Evolutionary conservation across 2,797 vertebrate species (phyloP).

Genomic region (Channa striata): DNA sequence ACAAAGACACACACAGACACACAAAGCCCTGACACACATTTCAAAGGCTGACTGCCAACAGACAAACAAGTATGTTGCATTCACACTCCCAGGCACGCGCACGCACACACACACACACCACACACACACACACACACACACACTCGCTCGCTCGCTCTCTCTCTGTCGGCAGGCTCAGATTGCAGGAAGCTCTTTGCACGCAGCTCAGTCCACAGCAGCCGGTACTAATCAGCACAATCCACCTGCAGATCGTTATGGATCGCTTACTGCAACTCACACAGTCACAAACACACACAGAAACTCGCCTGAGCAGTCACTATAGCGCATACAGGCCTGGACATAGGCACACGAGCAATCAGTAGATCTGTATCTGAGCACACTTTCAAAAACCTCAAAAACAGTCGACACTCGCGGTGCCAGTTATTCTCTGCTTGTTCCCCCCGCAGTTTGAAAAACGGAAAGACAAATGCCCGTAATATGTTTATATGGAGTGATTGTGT

Average conservation of each 20-base stretch:
- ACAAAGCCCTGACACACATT: constrained; percentile 62
- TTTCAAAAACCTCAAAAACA: neutral
- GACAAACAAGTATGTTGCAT: constrained; percentile 26
- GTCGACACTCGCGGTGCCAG: neutral
- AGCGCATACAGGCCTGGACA: constrained; percentile 32
- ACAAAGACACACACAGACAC: constrained; percentile 40
- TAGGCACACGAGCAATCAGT: constrained; percentile 45
- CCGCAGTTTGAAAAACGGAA: neutral
- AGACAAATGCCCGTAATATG: neutral
- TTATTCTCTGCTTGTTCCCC: constrained; percentile 5
- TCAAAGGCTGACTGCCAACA: constrained; percentile 56
- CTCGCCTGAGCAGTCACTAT: constrained; percentile 33
- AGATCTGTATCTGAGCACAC: constrained; percentile 20
- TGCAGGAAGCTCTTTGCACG: constrained; percentile 88
- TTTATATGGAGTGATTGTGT: neutral
- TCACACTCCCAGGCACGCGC: neutral
- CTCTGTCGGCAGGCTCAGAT: constrained; percentile 76
- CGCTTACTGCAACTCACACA: constrained; percentile 78
- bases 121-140: constrained; percentile 28
- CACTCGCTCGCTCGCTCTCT: neutral
- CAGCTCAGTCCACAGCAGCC: constrained; percentile 86
- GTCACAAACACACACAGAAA: constrained; percentile 33
- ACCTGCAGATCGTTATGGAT: constrained; percentile 88
- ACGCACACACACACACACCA: constrained; percentile 19
- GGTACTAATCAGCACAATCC: constrained; percentile 87